Percentiles rank a stretch among this genome's conserved stretches.
These are phyloP conservation scores for Ommatoiulus sabulosus DNA, from an alignment of 2,888 invertebrate genomes.

Conservation along the genomic window DNA sequence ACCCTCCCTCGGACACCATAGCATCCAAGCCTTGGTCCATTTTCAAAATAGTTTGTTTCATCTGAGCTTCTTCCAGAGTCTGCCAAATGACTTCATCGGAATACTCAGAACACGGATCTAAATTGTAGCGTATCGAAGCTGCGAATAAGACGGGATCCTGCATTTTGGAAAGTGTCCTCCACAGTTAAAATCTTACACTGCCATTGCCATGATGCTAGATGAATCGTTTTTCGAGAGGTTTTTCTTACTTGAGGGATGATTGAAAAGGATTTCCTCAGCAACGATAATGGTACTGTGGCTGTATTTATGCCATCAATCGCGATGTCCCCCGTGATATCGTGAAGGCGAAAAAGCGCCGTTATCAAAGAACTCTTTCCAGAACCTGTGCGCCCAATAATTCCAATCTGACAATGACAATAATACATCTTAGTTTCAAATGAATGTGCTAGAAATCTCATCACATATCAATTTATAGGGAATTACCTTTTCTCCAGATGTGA, in stretches of 20 bases:
- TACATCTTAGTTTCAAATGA: too few relatives aligned
- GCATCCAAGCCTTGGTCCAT: conserved; percentile 77
- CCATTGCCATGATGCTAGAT: not conserved
- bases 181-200: too few relatives aligned
- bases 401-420: conserved; percentile 68
- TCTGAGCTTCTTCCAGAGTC: conserved; percentile 84
- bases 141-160: conserved; percentile 86
- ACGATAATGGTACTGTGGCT: conserved; percentile 7
- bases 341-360: conserved; percentile 69
- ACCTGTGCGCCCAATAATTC: conserved; percentile 86
- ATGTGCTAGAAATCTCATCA: too few relatives aligned
- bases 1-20: conserved; percentile 79
- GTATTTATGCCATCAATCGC: conserved; percentile 50
- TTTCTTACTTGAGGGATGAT: conserved; percentile 56
- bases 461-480: too few relatives aligned
- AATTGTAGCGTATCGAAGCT: conserved; percentile 86
- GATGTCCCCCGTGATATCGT: conserved; percentile 64
- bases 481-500: too few relatives aligned
- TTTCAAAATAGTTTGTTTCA: conserved; percentile 77
- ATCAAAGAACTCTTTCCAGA: conserved; percentile 86
- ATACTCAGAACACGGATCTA: conserved; percentile 88
- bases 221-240: too few relatives aligned
- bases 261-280: conserved; percentile 46
- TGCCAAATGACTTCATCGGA: conserved; percentile 84
- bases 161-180: conserved; percentile 15